phyloP scores from a whole-genome alignment of 1,140 invertebrate species.

The Drosophila nasuta region DNA sequence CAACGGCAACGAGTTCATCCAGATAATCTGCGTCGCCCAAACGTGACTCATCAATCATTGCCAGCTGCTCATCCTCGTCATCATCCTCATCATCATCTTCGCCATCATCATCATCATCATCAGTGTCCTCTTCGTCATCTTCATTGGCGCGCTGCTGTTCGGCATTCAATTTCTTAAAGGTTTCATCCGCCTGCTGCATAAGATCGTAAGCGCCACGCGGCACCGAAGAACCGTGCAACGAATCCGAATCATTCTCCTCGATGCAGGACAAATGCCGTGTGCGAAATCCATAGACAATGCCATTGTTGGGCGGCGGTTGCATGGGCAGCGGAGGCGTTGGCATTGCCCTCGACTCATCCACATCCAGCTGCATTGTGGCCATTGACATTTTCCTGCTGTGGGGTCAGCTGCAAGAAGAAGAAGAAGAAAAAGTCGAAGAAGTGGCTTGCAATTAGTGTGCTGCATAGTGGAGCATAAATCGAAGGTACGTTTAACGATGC shows the following conservation, averaged over 20 bases:
- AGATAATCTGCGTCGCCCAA: conserved; percentile 74
- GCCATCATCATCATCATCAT: conserved; percentile 45
- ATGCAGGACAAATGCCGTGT: conserved; percentile 83
- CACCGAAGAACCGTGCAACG: conserved; percentile 73
- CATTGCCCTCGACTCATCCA: conserved; percentile 20
- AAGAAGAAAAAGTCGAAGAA: neutral
- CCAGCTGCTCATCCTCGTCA: conserved; percentile 45
- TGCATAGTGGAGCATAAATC: conserved; percentile 22
- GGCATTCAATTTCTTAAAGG: conserved; percentile 70
- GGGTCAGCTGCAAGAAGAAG: conserved; percentile 30
- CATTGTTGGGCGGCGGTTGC: conserved; percentile 64
- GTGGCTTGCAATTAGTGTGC: conserved; percentile 12
- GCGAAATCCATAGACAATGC: conserved; percentile 79
- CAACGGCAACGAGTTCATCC: conserved; percentile 70
- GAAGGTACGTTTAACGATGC: conserved; percentile 17
- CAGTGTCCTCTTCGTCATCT: conserved; percentile 39
- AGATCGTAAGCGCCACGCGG: conserved; percentile 71
- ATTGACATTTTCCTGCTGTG: conserved; percentile 36
- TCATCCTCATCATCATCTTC: conserved; percentile 10
- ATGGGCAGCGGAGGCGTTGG: conserved; percentile 64
- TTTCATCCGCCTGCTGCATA: conserved; percentile 80
- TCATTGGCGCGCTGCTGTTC: conserved; percentile 23
- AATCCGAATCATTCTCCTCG: conserved; percentile 83
- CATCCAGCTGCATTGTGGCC: conserved; percentile 53
- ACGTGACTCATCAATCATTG: conserved; percentile 81